These are phyloP conservation scores for Xenopus borealis DNA, from an alignment of 2,113 vertebrate species.

Conservation along the genomic window DNA sequence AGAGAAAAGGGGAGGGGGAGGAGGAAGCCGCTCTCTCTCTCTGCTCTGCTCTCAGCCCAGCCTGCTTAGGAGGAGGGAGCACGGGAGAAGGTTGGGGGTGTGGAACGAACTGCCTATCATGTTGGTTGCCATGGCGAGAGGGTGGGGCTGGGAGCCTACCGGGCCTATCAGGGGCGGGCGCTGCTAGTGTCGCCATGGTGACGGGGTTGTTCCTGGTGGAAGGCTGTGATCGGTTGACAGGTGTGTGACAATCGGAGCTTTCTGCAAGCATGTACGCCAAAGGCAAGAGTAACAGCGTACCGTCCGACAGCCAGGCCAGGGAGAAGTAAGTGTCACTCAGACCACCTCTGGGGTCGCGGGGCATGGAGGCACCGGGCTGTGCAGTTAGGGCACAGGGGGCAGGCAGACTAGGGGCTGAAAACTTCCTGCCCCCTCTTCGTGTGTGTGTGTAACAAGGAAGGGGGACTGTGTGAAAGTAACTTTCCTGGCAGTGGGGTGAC, in stretches of 20 bases:
- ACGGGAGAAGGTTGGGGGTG: slow-evolving; percentile 59
- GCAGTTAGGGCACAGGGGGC: slow-evolving; percentile 33
- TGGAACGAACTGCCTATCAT: slow-evolving; percentile 61
- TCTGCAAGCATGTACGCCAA: slow-evolving; percentile 97
- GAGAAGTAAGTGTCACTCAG: slow-evolving; percentile 87
- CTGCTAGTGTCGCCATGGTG: slow-evolving; percentile 89
- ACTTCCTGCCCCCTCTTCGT: slow-evolving; percentile 4
- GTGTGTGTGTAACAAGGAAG: background rate
- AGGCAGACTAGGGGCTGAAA: slow-evolving; percentile 1
- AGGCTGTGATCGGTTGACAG: slow-evolving; percentile 97
- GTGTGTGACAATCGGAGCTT: slow-evolving; percentile 93
- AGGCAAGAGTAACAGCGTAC: slow-evolving; percentile 93
- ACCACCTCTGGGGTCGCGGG: slow-evolving; percentile 17
- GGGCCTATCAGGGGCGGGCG: slow-evolving; percentile 80
- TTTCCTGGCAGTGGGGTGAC: slow-evolving; percentile 1
- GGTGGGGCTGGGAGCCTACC: slow-evolving; percentile 65
- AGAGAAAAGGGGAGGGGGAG: slow-evolving; percentile 60
- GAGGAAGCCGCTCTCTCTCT: slow-evolving; percentile 51
- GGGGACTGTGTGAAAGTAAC: slow-evolving; percentile 20
- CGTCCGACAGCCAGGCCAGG: slow-evolving; percentile 93
- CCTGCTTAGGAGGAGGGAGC: slow-evolving; percentile 42
- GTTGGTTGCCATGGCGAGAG: slow-evolving; percentile 62
- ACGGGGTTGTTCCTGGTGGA: slow-evolving; percentile 85
- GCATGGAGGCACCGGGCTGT: slow-evolving; percentile 44
- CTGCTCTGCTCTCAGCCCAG: slow-evolving; percentile 26